Conservation (phyloP, 2,888 invertebrate genomes). For the Spodoptera littoralis region DNA sequence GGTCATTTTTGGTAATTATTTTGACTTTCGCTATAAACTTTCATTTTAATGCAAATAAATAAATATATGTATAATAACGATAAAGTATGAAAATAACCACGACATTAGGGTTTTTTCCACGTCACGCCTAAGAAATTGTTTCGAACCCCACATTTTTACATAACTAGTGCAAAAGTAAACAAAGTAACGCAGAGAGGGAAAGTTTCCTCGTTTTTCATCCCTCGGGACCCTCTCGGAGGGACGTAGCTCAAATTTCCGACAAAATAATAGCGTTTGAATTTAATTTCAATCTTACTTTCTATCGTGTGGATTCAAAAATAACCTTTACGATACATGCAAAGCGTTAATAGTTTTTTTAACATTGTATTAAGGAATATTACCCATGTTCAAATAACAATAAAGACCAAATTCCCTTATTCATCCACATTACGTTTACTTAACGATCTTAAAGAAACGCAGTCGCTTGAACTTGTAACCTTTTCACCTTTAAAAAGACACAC, state of each 20-base stretch:
- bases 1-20: not conserved
- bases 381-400: conserved; percentile 27
- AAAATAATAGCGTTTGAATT: conserved; percentile 77
- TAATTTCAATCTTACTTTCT: conserved; percentile 72
- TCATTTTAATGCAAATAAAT: no score
- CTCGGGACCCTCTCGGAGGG: conserved; percentile 71
- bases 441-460: conserved; percentile 61
- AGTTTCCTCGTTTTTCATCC: conserved; percentile 85
- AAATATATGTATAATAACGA: conserved; percentile 30
- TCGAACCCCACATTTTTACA: conserved; percentile 72
- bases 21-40: not conserved
- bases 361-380: conserved; percentile 7
- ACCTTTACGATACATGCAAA: conserved; percentile 18
- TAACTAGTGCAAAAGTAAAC: conserved; percentile 86
- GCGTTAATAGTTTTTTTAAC: conserved; percentile 17
- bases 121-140: conserved; percentile 70
- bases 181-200: conserved; percentile 78
- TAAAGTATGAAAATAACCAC: conserved; percentile 58
- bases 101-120: conserved; percentile 59
- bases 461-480: conserved; percentile 75
- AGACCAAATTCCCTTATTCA: conserved; percentile 30
- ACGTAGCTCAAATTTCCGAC: conserved; percentile 79
- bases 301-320: conserved; percentile 52
- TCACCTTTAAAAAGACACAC: conserved; percentile 81
- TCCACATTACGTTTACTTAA: conserved; percentile 32